Percentiles rank a stretch among this genome's conserved stretches.
These are phyloP conservation scores for Asbolus verrucosus DNA, from an alignment of 1,140 invertebrate genomes.

Conservation along the genomic window DNA sequence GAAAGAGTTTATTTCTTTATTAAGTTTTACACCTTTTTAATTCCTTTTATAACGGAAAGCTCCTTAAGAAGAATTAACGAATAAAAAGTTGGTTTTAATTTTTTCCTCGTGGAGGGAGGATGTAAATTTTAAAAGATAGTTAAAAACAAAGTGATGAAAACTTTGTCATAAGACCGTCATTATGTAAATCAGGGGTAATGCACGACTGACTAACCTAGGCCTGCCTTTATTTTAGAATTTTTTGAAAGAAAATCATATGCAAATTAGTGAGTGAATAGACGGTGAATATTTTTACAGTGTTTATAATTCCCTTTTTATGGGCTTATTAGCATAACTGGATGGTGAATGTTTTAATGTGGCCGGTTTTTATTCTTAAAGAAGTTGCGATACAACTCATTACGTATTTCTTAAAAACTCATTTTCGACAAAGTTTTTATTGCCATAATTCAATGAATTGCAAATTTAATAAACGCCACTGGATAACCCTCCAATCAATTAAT, in stretches of 20 bases:
- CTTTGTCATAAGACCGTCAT: slow-evolving; percentile 59
- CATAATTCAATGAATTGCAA: slow-evolving; percentile 59
- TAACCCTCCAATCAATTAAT: slow-evolving; percentile 42
- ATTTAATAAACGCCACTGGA: slow-evolving; percentile 44
- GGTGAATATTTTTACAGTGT: slow-evolving; percentile 66
- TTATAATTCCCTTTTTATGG: slow-evolving; percentile 65
- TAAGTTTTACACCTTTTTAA: slow-evolving; percentile 61
- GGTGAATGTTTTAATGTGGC: slow-evolving; percentile 57
- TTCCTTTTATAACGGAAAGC: slow-evolving; percentile 54
- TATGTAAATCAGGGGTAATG: slow-evolving; percentile 61
- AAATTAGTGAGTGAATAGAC: slow-evolving; percentile 63
- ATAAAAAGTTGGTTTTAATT: slow-evolving; percentile 44
- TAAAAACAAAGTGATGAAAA: slow-evolving; percentile 59
- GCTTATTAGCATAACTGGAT: slow-evolving; percentile 63
- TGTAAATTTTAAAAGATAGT: slow-evolving; percentile 46
- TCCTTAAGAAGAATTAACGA: slow-evolving; percentile 47
- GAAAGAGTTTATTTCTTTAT: slow-evolving; percentile 58
- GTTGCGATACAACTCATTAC: slow-evolving; percentile 55
- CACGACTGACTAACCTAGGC: slow-evolving; percentile 61
- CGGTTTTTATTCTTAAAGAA: slow-evolving; percentile 54
- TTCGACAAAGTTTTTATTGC: slow-evolving; percentile 53
- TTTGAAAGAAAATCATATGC: slow-evolving; percentile 64
- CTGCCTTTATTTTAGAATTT: slow-evolving; percentile 57
- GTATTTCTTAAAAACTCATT: slow-evolving; percentile 59
- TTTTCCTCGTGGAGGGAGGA: slow-evolving; percentile 17